These are phyloP conservation scores for Coccyzus lansbergi DNA, from an alignment of 2,797 vertebrate genomes.

Conservation along the genomic window DNA sequence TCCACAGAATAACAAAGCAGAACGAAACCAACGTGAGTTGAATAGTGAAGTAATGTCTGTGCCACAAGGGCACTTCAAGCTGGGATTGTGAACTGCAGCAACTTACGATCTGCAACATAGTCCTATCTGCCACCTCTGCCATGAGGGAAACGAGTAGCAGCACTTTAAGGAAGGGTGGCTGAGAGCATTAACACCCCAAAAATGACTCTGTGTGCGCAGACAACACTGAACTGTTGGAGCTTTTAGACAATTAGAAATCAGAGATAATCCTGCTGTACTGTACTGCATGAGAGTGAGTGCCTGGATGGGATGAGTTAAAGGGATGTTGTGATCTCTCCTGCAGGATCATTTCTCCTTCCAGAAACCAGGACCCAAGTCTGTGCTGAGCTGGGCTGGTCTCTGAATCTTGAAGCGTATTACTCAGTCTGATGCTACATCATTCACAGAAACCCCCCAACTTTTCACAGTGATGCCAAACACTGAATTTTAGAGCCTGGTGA, in stretches of 20 bases:
- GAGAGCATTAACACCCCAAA: not conserved
- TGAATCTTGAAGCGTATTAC: not conserved
- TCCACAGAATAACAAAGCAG: rapidly evolving
- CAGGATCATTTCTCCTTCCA: not conserved
- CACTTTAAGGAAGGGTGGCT: not conserved
- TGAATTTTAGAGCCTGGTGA: not conserved
- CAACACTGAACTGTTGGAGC: not conserved
- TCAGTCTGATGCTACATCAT: not conserved
- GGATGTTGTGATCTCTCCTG: not conserved
- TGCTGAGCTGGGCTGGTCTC: not conserved
- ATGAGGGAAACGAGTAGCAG: not conserved
- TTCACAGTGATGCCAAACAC: not conserved
- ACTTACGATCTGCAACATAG: not conserved
- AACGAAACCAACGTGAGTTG: not conserved
- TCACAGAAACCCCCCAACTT: not conserved
- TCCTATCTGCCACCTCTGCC: not conserved
- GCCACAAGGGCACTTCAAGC: not conserved
- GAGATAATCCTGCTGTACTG: not conserved
- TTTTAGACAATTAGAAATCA: not conserved
- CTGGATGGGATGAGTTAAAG: not conserved
- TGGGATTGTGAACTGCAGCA: not conserved
- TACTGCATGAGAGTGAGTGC: not conserved
- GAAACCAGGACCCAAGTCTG: not conserved
- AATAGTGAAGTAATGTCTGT: rapidly evolving
- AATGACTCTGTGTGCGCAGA: not conserved